A percentile compares a stretch with the other conserved stretches of the same genome.
Evolutionary conservation across 35 echinoderm and acorn worm species (phyloP).

Genomic region (Heliocidaris tuberculata): DNA sequence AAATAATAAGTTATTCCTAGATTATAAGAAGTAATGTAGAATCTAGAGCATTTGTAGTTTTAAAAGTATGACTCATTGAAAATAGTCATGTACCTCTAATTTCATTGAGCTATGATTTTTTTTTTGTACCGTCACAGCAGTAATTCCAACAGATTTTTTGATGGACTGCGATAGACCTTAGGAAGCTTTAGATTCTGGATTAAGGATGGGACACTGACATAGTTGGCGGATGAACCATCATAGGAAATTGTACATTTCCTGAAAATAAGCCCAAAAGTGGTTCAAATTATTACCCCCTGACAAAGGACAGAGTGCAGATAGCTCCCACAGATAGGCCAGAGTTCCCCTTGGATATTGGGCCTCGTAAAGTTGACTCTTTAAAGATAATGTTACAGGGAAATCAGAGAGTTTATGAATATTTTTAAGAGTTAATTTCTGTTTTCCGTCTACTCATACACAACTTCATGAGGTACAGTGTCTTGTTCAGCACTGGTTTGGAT

Average conservation of each 20-base stretch:
- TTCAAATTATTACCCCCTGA: slow-evolving; percentile 17
- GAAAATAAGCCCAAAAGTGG: slow-evolving; percentile 16
- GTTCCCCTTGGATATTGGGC: background rate
- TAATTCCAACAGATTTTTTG: background rate
- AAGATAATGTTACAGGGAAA: background rate
- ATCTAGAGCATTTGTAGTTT: background rate
- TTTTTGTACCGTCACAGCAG: background rate
- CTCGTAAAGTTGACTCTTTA: background rate
- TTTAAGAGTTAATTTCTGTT: background rate
- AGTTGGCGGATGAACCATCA: background rate
- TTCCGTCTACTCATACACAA: background rate
- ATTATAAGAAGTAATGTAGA: background rate
- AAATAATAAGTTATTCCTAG: background rate
- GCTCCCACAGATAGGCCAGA: background rate
- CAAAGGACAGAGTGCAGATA: background rate
- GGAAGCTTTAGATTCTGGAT: background rate
- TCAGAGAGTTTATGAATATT: slow-evolving; percentile 13
- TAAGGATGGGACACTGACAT: background rate
- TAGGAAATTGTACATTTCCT: slow-evolving; percentile 18
- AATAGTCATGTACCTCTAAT: background rate
- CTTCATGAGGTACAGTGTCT: background rate
- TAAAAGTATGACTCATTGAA: background rate
- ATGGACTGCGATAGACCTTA: background rate
- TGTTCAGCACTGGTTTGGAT: background rate
- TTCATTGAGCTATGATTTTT: background rate